Base-by-base conservation (phyloP, 2,888 invertebrate species). In the Bugulina stolonifera region DNA sequence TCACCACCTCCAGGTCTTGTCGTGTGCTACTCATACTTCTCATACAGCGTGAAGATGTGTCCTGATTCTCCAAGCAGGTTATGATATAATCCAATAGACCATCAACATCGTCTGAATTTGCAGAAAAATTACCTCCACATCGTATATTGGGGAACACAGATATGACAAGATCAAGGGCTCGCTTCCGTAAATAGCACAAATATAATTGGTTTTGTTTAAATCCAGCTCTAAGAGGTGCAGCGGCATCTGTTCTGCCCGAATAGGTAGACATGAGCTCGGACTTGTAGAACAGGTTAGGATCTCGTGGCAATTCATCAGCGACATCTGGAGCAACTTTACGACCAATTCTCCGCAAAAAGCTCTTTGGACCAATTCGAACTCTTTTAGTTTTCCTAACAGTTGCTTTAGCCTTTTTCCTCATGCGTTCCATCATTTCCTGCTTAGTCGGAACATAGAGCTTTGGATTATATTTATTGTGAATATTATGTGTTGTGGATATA, bases 191-290 rank as follows among this genome's bases (percentile, higher is more conserved):
- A 64, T 64, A 64, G 27, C 64, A 64, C 32, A 64, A 34, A 64
- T 29, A 64, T n/a, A 25, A 29, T 34, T 64, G 64, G 32, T 64
- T 64, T 32, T 64, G 64, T 64, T 34, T 64, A 64, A 64, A 64
- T 5, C 64, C 2, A 27, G 64, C 25, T 64, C 18, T 5, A n/a
- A 29, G 32, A 14, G 64, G 32, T 10, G 64, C 64, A 64, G 14
- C 22, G 14, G 3, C 25, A 27, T 64, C 64, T 29, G 64, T 64
- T 22, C 64, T 22, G 10, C 64, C 64, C 18, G 64, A 64, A 25
- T 27, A 32, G 14, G 64, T 32, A 64, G 64, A 32, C 27, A 64
- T 5, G 5, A 64, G 32, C 27, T 64, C 64, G 14, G 64, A 64
- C 34, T 64, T 64, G 29, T 34, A 32, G 27, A 64, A 64, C 10